These are phyloP conservation scores for Corythornis cristatus DNA, from an alignment of 2,113 vertebrate genomes.

Conservation along the genomic window DNA sequence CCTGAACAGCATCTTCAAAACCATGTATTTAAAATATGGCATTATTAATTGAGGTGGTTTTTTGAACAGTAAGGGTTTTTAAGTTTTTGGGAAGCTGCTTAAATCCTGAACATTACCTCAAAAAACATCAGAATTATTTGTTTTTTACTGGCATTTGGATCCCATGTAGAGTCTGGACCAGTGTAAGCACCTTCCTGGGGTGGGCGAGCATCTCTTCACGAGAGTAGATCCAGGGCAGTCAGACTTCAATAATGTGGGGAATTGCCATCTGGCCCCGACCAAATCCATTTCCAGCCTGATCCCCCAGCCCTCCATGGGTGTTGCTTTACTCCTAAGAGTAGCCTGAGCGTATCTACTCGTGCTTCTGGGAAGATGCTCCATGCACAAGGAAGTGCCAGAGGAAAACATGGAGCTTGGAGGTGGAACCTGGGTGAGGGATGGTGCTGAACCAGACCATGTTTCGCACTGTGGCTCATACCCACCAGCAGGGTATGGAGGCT, in stretches of 20 bases:
- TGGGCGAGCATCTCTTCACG: neutral
- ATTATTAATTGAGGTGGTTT: neutral
- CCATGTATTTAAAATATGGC: neutral
- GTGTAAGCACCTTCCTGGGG: neutral
- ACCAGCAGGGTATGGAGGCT: neutral
- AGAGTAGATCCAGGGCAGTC: constrained; percentile 37
- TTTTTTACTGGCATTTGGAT: neutral
- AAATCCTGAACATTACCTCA: neutral
- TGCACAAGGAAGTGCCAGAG: rapidly evolving
- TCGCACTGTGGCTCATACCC: rapidly evolving
- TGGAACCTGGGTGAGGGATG: neutral
- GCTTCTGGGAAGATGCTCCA: rapidly evolving
- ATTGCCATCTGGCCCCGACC: constrained; percentile 54
- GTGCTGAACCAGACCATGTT: rapidly evolving
- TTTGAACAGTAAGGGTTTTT: neutral
- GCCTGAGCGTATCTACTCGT: neutral
- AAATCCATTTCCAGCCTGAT: neutral
- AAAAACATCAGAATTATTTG: neutral
- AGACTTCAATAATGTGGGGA: constrained; percentile 61
- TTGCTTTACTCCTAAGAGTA: neutral
- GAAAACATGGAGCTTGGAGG: neutral
- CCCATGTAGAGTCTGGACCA: neutral
- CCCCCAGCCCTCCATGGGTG: neutral
- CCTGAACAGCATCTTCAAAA: constrained; percentile 32
- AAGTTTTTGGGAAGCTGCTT: neutral